Conservation (phyloP, 2,888 invertebrate genomes). For the Lepetodrilus schrolli region DNA sequence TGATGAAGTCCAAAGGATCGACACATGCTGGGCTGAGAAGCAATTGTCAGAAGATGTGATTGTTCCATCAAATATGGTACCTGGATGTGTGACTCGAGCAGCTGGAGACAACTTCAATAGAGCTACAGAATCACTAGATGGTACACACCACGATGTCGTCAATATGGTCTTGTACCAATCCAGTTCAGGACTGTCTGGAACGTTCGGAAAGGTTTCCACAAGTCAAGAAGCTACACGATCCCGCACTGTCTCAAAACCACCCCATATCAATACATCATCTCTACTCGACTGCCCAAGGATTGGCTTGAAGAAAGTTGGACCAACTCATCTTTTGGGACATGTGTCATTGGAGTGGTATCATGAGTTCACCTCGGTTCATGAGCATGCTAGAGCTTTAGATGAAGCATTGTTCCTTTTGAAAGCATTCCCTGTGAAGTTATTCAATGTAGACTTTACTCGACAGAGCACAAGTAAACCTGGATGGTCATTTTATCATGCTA, state of each 20-base stretch:
- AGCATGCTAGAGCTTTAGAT: not conserved
- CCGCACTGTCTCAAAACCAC: not conserved
- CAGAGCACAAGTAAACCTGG: not conserved
- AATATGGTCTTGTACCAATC: slow-evolving; percentile 38
- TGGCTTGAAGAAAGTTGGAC: not conserved
- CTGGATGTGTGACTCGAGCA: not conserved
- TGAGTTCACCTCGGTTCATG: not conserved
- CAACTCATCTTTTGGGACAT: not conserved
- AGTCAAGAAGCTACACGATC: not conserved
- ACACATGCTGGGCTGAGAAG: slow-evolving; percentile 27
- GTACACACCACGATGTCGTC: slow-evolving; percentile 25
- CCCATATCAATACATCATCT: not conserved
- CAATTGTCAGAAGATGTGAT: not conserved
- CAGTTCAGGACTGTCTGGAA: not conserved
- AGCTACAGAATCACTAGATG: slow-evolving; percentile 24
- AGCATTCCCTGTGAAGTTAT: not conserved
- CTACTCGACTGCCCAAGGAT: not conserved
- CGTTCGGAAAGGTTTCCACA: not conserved
- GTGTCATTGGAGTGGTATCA: not conserved
- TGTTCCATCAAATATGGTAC: slow-evolving; percentile 27
- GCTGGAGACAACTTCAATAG: slow-evolving; percentile 34
- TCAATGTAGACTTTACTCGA: not conserved
- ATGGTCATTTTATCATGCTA: slow-evolving; percentile 11
- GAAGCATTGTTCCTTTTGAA: not conserved
- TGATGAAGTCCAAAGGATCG: slow-evolving; percentile 28